Percentiles rank a stretch among this genome's conserved stretches.
phyloP scores from a whole-genome alignment of 2,113 vertebrate genomes.

The Mustelus asterias region DNA sequence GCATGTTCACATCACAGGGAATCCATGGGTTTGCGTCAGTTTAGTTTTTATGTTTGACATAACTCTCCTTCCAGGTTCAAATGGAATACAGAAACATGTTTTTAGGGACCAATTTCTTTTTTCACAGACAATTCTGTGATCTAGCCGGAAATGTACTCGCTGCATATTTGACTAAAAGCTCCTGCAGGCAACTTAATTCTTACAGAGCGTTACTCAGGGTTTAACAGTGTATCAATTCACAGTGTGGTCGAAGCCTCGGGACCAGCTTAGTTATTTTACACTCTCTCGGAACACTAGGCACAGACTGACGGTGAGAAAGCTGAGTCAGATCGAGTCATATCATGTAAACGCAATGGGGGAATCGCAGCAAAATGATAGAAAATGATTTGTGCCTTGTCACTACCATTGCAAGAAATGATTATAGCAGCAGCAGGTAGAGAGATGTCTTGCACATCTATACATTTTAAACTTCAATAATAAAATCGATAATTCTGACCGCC shows the following conservation, averaged over 20 bases:
- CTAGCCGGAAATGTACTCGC: background rate
- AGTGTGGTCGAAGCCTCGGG: background rate
- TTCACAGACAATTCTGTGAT: background rate
- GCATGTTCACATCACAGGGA: background rate
- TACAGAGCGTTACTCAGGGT: background rate
- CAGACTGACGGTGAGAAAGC: background rate
- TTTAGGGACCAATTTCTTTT: background rate
- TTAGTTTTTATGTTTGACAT: background rate
- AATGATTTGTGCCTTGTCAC: background rate
- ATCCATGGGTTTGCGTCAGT: background rate
- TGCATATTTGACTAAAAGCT: background rate
- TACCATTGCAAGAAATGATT: background rate
- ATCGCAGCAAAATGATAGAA: background rate
- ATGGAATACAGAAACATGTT: background rate
- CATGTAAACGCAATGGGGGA: background rate
- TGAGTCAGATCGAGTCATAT: background rate
- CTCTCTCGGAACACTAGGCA: background rate
- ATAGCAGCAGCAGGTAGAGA: no score
- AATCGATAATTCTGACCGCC: no score
- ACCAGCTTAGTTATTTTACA: background rate
- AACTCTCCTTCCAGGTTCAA: background rate
- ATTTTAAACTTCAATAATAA: background rate
- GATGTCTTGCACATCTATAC: background rate
- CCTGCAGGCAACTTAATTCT: background rate
- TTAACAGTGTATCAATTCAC: background rate